These are phyloP conservation scores for Chlorops oryzae DNA, from an alignment of 1,140 invertebrate genomes.

Conservation along the genomic window DNA sequence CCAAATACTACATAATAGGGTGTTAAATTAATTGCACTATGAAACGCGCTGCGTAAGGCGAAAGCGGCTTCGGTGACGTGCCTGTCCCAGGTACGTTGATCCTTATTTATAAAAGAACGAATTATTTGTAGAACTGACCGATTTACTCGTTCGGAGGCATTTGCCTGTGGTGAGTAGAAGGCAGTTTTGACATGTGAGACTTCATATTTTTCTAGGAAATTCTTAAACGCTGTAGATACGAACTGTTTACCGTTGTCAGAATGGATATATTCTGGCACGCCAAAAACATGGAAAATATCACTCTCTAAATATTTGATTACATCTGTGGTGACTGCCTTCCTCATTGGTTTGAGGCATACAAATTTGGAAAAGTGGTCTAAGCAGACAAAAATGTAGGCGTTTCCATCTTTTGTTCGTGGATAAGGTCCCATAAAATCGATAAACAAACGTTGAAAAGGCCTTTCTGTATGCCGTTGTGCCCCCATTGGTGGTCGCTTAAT, in stretches of 20 bases:
- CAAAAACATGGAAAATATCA: conserved; percentile 9
- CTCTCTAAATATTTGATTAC: conserved; percentile 6
- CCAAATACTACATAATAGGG: conserved; percentile 7
- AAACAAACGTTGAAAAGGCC: conserved; percentile 11
- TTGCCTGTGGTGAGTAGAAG: conserved; percentile 3
- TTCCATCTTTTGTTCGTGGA: conserved; percentile 11
- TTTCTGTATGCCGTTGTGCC: conserved; percentile 1
- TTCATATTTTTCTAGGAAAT: conserved; percentile 2
- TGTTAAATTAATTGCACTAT: background rate
- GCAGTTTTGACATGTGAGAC: conserved; percentile 3
- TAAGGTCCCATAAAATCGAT: conserved; percentile 16
- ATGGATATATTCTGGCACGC: conserved; percentile 10
- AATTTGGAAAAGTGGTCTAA: conserved; percentile 8
- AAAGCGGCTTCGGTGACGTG: conserved; percentile 4
- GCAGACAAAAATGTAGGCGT: conserved; percentile 1
- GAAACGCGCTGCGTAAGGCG: conserved; percentile 1
- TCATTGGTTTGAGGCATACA: conserved; percentile 4
- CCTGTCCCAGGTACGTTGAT: conserved; percentile 10
- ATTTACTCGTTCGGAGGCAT: background rate
- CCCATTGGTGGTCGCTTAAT: conserved; percentile 3
- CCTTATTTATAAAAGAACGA: background rate
- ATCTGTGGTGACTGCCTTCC: background rate
- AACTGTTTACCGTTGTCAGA: conserved; percentile 14
- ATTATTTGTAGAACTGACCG: background rate
- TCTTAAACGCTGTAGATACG: background rate